Evolutionary conservation across 2,888 invertebrate species (phyloP), one percentile per base, ranked within the genome.

Genomic region (Eulithis prunata): DNA sequence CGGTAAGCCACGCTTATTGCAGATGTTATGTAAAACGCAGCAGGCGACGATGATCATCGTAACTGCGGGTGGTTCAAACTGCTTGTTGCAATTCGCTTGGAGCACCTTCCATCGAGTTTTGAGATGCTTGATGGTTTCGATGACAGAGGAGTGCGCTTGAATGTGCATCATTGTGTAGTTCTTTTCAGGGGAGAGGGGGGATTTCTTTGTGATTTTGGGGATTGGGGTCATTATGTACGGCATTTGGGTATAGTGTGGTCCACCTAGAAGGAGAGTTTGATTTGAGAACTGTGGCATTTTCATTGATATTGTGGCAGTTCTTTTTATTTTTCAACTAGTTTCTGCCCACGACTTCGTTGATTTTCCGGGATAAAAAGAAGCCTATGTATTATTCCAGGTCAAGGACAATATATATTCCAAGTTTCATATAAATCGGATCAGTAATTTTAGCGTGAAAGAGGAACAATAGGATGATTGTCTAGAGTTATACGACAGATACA

Each of bases 71-170:
- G 91, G 90, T 32, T 91, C 91, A n/a, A 88, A 87, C 28, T 90
- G 91, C 49, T 89, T 89, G 72, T 91, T 91, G 69, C 89, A 90
- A 0, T 88, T 87, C 0, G 90, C 89, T 74, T 91, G 91, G 0
- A 91, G 80, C 47, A 91, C 91, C 77, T 91, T 91, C 91, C 91
- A 91, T 4, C 91, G 69, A 41, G 86, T 86, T 64, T 91, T 91
- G n/a, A 91, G 68, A 52, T 90, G 90, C 78, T 90, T 90, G 12
- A 91, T 90, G 0, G 90, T 87, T 8, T 90, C 89, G 0, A 78
- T 75, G 5, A 84, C 84, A 0, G 82, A 79, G 1, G 71, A 75
- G 66, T 87, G 85, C 0, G 87, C 77, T 55, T 88, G 88, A 0
- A 78, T 61, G 74, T 91, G 91, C 12, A 91, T 69, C n/a, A 76